Percentiles rank a stretch among this genome's conserved stretches.
These are phyloP conservation scores for Clavelina lepadiformis DNA, from an alignment of 23 tunicate species.

Conservation along the genomic window DNA sequence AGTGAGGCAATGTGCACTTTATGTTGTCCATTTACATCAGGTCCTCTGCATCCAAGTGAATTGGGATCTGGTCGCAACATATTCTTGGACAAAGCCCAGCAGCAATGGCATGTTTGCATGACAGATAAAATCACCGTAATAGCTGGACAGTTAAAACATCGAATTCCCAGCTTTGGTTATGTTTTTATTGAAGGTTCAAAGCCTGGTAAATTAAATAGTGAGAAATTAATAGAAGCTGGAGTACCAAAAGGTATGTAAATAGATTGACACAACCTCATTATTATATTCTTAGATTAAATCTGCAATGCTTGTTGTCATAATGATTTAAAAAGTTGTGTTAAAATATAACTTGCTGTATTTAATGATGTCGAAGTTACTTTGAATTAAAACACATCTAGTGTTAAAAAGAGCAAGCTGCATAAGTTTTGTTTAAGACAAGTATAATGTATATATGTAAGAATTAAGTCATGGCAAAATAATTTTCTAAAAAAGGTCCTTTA, in stretches of 20 bases:
- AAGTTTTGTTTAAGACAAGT: not conserved
- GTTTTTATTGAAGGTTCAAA: slow-evolving; percentile 65
- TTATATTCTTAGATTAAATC: no score
- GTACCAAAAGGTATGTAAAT: slow-evolving; percentile 77
- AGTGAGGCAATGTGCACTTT: no score
- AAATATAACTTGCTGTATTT: no score
- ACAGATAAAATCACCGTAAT: slow-evolving; percentile 32
- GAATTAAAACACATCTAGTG: no score
- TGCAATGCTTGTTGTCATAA: no score
- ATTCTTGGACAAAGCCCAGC: slow-evolving; percentile 30
- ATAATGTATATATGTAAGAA: not conserved
- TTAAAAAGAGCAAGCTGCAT: not conserved
- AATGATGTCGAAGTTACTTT: no score
- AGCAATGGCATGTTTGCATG: slow-evolving; percentile 47
- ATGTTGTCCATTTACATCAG: no score
- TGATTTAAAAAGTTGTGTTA: no score
- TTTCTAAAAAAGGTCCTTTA: slow-evolving; percentile 71
- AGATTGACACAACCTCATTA: no score
- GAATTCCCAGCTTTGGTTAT: slow-evolving; percentile 86
- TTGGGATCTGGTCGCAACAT: slow-evolving; percentile 62
- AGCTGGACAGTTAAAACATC: slow-evolving; percentile 74
- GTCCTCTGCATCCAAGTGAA: slow-evolving; percentile 51
- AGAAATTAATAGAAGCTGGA: slow-evolving; percentile 54
- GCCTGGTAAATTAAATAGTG: slow-evolving; percentile 65
- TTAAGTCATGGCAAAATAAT: not conserved